Evolutionary conservation across 2,888 invertebrate genomes (phyloP).

Genomic region (Nezara viridula): DNA sequence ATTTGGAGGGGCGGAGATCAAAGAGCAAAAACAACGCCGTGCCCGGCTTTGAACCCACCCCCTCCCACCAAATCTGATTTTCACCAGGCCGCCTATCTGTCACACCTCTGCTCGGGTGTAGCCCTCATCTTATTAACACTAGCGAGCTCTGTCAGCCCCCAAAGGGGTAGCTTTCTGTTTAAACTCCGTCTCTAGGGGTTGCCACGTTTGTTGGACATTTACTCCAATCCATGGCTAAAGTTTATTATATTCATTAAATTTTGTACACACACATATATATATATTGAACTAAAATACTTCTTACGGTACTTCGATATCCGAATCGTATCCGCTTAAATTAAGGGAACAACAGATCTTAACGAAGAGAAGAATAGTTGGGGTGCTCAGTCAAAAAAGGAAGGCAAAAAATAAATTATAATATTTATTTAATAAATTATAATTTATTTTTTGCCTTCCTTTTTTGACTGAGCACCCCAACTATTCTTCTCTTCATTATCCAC

Average conservation of each 20-base stretch:
- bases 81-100: constrained; percentile 62
- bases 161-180: constrained; percentile 34
- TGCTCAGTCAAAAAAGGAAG: too few relatives aligned
- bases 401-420: too few relatives aligned
- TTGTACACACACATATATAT: not conserved
- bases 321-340: too few relatives aligned
- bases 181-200: not conserved
- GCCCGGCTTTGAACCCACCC: constrained; percentile 47
- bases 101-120: constrained; percentile 55
- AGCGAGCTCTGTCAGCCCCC: constrained; percentile 14
- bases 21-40: constrained; percentile 65
- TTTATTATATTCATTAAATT: not conserved
- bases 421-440: too few relatives aligned
- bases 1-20: constrained; percentile 64
- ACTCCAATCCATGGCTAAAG: not conserved
- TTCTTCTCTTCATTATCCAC: too few relatives aligned
- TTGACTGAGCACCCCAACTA: too few relatives aligned
- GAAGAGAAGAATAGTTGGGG: too few relatives aligned
- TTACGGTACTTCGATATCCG: too few relatives aligned
- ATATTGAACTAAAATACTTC: not conserved
- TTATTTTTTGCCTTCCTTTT: too few relatives aligned
- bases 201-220: not conserved
- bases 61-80: constrained; percentile 64
- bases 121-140: constrained; percentile 46
- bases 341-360: too few relatives aligned